Evolutionary conservation across 2,113 vertebrate genomes (phyloP), one percentile per base, ranked within the genome.

Genomic region (Platanista minor): DNA sequence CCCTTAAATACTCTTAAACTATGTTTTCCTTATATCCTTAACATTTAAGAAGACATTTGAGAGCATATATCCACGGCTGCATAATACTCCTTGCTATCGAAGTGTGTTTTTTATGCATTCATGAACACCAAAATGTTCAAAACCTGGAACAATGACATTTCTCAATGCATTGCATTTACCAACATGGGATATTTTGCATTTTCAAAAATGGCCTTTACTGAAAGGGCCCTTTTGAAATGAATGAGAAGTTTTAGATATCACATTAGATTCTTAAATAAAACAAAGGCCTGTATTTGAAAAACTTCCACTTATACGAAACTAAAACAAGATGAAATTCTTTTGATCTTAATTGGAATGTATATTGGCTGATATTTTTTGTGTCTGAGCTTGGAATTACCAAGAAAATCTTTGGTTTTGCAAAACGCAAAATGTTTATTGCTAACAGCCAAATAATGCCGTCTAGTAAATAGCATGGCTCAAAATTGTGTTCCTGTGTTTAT

Each of bases 221-320:
- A 86, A 90, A 77, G 13, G 36, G 21, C 20, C 6, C n/a, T 95
- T 84, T 81, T 90, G 85, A 94, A 95, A 71, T 72, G 69, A 84
- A 77, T 41, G 13, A 83, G 46, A 88, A 67, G 12, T 25, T 61
- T 82, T 82, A 91, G 20, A 9, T 46, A 64, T 62, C 87, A 62
- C 61, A 90, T 92, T 93, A 96, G 41, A 94, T 81, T 85, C 33
- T 92, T 84, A 54, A 92, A 57, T 96, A 95, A 90, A 90, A 91
- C 29, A 59, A 91, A 94, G 39, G 36, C 23, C 62, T n/a, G 1
- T 69, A 29, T 46, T 78, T 77, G 52, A 23, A 85, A 67, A 80
- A 69, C 67, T 61, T 69, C 9, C 39, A 15, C 49, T 67, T 87
- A 14, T 25, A 41, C 29, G 52, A 64, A 75, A 39, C 14, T 74